Percentiles rank a stretch among this genome's conserved stretches.
These are phyloP conservation scores for Lepus timidus DNA, from an alignment of 2,113 vertebrate genomes.

Conservation along the genomic window DNA sequence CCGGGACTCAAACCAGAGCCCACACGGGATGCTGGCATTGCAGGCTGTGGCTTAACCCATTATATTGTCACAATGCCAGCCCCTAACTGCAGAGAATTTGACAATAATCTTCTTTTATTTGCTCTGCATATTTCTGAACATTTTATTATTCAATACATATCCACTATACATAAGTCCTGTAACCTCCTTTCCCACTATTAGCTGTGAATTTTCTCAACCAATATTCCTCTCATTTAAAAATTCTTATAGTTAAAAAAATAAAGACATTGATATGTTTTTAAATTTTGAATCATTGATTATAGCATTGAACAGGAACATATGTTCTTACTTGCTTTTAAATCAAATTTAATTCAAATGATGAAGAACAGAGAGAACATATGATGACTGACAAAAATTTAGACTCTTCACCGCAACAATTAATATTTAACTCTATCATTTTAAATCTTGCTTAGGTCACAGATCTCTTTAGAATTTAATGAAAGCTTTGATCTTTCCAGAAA, in stretches of 20 bases:
- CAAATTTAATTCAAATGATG: slow-evolving; percentile 58
- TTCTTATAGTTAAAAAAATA: slow-evolving; percentile 24
- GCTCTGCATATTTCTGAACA: slow-evolving; percentile 14
- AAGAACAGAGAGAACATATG: slow-evolving; percentile 37
- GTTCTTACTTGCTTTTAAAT: slow-evolving; percentile 53
- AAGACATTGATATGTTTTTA: slow-evolving; percentile 38
- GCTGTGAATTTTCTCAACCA: slow-evolving; percentile 42
- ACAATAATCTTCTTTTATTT: neutral
- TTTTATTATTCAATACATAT: neutral
- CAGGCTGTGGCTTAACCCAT: too few relatives aligned
- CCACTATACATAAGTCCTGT: neutral
- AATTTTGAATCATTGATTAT: slow-evolving; percentile 1
- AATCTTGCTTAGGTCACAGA: slow-evolving; percentile 42
- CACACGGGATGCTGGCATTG: too few relatives aligned
- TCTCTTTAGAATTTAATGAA: slow-evolving; percentile 35
- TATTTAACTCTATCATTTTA: slow-evolving; percentile 37
- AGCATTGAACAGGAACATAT: slow-evolving; percentile 37
- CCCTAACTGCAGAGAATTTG: neutral
- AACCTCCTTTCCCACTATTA: slow-evolving; percentile 19
- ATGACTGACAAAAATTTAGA: slow-evolving; percentile 57
- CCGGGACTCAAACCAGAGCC: too few relatives aligned
- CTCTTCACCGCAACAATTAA: neutral
- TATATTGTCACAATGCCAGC: too few relatives aligned
- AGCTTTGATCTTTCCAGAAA: slow-evolving; percentile 40
- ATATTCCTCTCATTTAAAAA: neutral